Evolutionary conservation across 2,888 invertebrate genomes (phyloP), one percentile per base, ranked within the genome.

Genomic region (Eremobia ochroleuca): DNA sequence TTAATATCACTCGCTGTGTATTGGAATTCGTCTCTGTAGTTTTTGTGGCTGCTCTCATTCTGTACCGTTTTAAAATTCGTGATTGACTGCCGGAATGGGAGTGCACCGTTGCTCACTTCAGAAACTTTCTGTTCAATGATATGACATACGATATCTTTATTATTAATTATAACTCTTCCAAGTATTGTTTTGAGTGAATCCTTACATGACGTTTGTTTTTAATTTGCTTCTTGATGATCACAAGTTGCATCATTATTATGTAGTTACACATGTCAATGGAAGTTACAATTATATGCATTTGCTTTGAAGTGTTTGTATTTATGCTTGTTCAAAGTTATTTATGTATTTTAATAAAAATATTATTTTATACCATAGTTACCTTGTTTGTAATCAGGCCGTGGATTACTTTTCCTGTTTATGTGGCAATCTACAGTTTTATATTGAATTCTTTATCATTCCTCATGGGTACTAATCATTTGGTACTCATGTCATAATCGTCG

Each of bases 61-160:
- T 73, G 74, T 52, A 43, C 82, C 82, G 83, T 85, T 90, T 85
- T 78, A 76, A 82, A 84, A 83, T 83, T 81, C 82, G 62, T 85
- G 85, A 84, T 82, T 87, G 86, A 84, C 77, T 70, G 52, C 73
- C 72, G 78, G 76, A 86, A 85, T 85, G 73, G 59, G 66, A 77
- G 67, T 75, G 84, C 68, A 83, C 85, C 83, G 85, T 89, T 87
- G 71, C 73, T 79, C 67, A 73, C 31, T 79, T 62, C 76, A 77
- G 65, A 82, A 75, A 73, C n/a, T 61, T 70, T 25, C 37, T 49
- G 25, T 21, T 55, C 66, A 68, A 34, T 65, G 18, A 58, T 72
- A 43, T 66, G 73, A 74, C 62, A 80, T 58, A 62, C 70, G 66
- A 79, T 80, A 66, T 73, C 59, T 72, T 59, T 59, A 37, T 75